Percentiles rank a stretch among this genome's conserved stretches.
phyloP scores from a whole-genome alignment of 2,113 vertebrate genomes.

The Chroicocephalus ridibundus region DNA sequence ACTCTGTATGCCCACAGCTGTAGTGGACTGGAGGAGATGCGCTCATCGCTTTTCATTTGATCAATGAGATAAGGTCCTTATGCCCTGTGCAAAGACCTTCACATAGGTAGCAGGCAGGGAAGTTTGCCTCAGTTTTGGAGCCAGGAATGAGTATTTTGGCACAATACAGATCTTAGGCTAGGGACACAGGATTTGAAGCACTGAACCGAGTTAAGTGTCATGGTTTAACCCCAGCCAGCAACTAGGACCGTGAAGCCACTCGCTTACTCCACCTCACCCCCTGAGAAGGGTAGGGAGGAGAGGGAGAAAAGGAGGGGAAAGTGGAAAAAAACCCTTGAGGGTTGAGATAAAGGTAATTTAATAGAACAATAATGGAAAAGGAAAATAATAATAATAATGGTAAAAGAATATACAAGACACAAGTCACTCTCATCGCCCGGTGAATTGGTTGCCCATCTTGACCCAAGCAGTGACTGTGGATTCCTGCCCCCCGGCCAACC shows the following conservation, averaged over 20 bases:
- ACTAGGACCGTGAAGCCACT: neutral
- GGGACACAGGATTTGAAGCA: neutral
- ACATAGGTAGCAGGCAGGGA: neutral
- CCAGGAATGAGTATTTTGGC: neutral
- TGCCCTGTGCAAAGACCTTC: neutral
- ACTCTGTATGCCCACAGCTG: fast-evolving
- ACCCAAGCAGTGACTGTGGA: neutral
- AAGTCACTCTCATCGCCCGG: neutral
- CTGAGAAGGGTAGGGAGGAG: neutral
- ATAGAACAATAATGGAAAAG: neutral
- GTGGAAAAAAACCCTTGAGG: neutral
- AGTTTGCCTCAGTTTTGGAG: neutral
- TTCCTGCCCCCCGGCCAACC: neutral
- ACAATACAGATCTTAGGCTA: neutral
- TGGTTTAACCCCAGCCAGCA: neutral
- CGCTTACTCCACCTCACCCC: neutral
- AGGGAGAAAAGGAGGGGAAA: neutral
- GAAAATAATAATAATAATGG: neutral
- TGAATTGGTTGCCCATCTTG: neutral
- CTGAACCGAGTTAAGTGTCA: neutral
- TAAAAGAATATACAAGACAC: neutral
- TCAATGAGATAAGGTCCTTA: neutral
- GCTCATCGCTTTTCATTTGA: neutral
- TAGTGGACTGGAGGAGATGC: neutral
- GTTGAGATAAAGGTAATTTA: neutral